A percentile compares a stretch with the other conserved stretches of the same genome.
Conservation (phyloP, 1,140 invertebrate species). For the Drosophila ficusphila region DNA sequence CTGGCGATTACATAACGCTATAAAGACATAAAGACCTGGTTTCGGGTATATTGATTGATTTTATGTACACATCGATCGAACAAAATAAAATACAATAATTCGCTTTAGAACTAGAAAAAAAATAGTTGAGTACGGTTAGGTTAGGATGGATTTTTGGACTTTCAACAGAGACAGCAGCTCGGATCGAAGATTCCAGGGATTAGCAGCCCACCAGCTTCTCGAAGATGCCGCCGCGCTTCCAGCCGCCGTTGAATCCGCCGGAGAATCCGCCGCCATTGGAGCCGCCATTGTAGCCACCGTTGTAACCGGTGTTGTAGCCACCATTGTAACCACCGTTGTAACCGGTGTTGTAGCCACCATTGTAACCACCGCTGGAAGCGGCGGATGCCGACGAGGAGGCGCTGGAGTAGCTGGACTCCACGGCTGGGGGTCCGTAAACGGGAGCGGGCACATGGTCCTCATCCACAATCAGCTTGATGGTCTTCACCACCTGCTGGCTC, state of each 20-base stretch:
- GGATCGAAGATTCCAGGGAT: not conserved
- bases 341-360: slow-evolving; percentile 28
- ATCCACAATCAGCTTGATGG: slow-evolving; percentile 74
- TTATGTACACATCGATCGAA: slow-evolving; percentile 42
- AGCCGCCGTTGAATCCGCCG: slow-evolving; percentile 41
- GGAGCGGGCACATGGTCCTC: slow-evolving; percentile 53
- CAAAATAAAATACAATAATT: slow-evolving; percentile 42
- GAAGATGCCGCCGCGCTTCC: slow-evolving; percentile 76
- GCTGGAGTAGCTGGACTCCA: slow-evolving; percentile 31
- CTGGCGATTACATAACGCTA: slow-evolving; percentile 48
- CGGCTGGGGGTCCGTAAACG: slow-evolving; percentile 64
- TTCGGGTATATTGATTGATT: slow-evolving; percentile 33
- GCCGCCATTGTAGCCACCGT: slow-evolving; percentile 27
- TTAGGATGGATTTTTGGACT: slow-evolving; percentile 14
- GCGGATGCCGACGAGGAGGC: slow-evolving; percentile 37
- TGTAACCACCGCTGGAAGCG: slow-evolving; percentile 21
- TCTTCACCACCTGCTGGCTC: slow-evolving; percentile 66
- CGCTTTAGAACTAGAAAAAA: slow-evolving; percentile 66
- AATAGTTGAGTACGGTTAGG: slow-evolving; percentile 38
- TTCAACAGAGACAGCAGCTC: too few species aligned
- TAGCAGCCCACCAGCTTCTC: slow-evolving; percentile 76
- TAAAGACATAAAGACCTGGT: slow-evolving; percentile 1
- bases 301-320: slow-evolving; percentile 36
- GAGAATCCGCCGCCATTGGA: slow-evolving; percentile 26
- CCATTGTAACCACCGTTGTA: slow-evolving; percentile 20